Conservation (phyloP, 2,888 invertebrate species). For the Scaptomyza cyrtandrae region DNA sequence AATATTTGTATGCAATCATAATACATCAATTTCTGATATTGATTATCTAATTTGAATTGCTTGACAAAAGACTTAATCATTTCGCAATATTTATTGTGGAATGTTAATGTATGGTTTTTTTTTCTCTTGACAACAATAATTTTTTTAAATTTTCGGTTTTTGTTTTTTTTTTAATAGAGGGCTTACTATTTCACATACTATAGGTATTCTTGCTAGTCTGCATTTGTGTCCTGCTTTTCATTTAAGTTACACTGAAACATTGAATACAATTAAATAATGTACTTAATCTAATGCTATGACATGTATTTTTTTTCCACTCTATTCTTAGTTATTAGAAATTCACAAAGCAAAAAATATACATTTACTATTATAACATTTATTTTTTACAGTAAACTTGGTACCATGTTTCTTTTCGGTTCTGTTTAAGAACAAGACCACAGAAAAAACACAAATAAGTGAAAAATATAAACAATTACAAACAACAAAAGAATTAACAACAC, state of each 20-base stretch:
- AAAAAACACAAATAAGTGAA: conserved; percentile 21
- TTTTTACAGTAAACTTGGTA: conserved; percentile 50
- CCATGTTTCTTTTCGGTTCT: conserved; percentile 42
- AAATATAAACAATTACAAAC: background rate
- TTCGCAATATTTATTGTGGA: conserved; percentile 14
- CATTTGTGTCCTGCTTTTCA: conserved; percentile 14
- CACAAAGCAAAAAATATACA: conserved; percentile 42
- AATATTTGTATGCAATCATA: conserved; percentile 42
- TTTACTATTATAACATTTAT: conserved; percentile 25
- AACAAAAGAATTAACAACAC: conserved; percentile 25
- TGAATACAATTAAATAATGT: conserved; percentile 41
- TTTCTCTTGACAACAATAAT: conserved; percentile 40
- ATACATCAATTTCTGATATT: conserved; percentile 41
- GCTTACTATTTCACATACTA: conserved; percentile 9
- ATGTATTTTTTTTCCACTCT: conserved; percentile 63
- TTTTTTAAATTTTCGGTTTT: conserved; percentile 42
- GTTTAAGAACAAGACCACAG: background rate
- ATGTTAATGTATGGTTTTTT: conserved; percentile 4
- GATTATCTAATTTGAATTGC: conserved; percentile 7
- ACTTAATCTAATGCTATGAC: conserved; percentile 67
- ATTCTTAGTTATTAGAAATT: conserved; percentile 37
- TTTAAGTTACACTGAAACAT: conserved; percentile 55
- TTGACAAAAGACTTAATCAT: conserved; percentile 16
- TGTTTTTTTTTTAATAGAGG: background rate
- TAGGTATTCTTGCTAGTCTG: conserved; percentile 21